Conservation (phyloP, 1,140 invertebrate species). For the Lysiphlebus fabarum region DNA sequence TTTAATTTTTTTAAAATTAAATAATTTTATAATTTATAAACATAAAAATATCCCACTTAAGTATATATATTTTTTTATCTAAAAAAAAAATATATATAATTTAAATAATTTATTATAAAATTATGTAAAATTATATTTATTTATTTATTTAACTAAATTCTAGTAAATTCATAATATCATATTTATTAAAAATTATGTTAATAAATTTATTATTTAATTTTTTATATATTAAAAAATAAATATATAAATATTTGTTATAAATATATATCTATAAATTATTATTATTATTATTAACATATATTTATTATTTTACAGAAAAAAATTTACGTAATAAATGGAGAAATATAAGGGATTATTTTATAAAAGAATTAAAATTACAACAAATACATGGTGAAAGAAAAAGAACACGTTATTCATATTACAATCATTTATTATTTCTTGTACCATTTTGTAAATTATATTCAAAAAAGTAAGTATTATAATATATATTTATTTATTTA, state of each 20-base stretch:
- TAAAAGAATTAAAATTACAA: slow-evolving; percentile 46
- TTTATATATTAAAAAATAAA: slow-evolving; percentile 18
- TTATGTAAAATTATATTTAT: no score
- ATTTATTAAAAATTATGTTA: no score
- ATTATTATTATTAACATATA: slow-evolving; percentile 1
- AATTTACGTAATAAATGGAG: slow-evolving; percentile 46
- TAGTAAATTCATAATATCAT: no score
- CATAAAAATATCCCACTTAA: no score
- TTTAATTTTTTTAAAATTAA: no score
- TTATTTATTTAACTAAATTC: no score
- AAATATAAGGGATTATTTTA: slow-evolving; percentile 50
- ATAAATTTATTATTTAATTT: slow-evolving; percentile 5
- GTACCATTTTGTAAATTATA: slow-evolving; percentile 37
- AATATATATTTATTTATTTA: no score
- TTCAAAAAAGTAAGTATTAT: slow-evolving; percentile 40
- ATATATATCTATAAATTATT: not conserved
- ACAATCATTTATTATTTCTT: slow-evolving; percentile 44
- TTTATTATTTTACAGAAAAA: slow-evolving; percentile 40
- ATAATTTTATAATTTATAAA: no score
- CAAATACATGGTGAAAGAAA: slow-evolving; percentile 34
- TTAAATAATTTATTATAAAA: no score
- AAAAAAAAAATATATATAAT: no score
- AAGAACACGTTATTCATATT: slow-evolving; percentile 46
- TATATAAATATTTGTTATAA: no score
- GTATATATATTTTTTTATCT: no score